These are phyloP conservation scores for Holacanthella duospinosa DNA, from an alignment of 2,888 invertebrate genomes.

Conservation along the genomic window DNA sequence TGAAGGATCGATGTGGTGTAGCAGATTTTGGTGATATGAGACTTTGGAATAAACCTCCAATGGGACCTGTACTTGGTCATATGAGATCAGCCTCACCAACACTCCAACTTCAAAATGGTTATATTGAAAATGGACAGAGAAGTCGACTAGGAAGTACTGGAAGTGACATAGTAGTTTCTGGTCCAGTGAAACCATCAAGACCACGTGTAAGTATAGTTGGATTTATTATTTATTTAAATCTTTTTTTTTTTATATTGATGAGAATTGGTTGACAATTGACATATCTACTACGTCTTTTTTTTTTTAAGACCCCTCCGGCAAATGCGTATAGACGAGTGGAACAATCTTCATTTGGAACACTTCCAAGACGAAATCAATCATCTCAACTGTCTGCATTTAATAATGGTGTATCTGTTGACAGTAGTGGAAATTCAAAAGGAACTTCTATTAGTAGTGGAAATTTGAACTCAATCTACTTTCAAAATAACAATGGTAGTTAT, in stretches of 20 bases:
- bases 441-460: constrained; percentile 33
- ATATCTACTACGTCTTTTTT: background rate
- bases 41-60: constrained; percentile 35
- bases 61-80: constrained; percentile 12
- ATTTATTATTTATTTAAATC: too few species aligned
- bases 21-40: constrained; percentile 16
- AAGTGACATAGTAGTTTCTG: background rate
- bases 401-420: constrained; percentile 7
- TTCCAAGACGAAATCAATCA: constrained; percentile 34
- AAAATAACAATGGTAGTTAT: constrained; percentile 2
- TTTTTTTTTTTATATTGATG: background rate
- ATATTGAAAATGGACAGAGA: constrained; percentile 12
- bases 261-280: background rate
- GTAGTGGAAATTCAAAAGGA: constrained; percentile 15
- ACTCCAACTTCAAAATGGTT: constrained; percentile 6
- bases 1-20: constrained; percentile 45
- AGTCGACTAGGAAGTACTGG: constrained; percentile 10
- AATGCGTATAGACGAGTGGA: constrained; percentile 58
- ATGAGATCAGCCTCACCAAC: constrained; percentile 26
- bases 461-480: constrained; percentile 24
- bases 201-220: constrained; percentile 7
- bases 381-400: constrained; percentile 28
- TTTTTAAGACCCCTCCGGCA: constrained; percentile 59
- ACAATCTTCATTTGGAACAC: constrained; percentile 38
- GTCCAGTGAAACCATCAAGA: background rate